Evolutionary conservation across 2,888 invertebrate species (phyloP).

Genomic region (Neoaliturus tenellus): DNA sequence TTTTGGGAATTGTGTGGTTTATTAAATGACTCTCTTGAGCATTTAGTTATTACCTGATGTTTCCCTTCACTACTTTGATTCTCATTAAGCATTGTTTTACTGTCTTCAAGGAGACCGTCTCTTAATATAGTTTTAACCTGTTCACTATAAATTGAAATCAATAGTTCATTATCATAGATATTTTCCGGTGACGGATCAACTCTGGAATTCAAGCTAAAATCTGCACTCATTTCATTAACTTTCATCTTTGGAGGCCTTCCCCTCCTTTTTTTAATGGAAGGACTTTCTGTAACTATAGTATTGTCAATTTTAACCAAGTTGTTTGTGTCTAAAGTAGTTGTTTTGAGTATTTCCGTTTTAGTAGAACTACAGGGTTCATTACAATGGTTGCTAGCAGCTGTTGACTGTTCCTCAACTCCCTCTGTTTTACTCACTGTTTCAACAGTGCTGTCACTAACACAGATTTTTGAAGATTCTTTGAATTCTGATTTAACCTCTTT

Average conservation of each 20-base stretch:
- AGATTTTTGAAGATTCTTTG: too few relatives aligned
- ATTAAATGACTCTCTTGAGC: not conserved
- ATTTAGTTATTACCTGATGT: not conserved
- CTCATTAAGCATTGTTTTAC: not conserved
- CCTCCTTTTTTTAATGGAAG: not conserved
- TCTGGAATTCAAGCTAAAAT: not conserved
- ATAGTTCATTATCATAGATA: not conserved
- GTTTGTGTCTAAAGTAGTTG: not conserved
- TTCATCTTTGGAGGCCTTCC: slow-evolving; percentile 16
- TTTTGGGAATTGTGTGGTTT: not conserved
- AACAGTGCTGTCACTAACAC: not conserved
- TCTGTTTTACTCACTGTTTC: not conserved
- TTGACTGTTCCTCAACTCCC: not conserved
- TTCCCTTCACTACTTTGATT: not conserved
- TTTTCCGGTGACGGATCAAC: not conserved
- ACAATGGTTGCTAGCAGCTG: not conserved
- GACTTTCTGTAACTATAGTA: not conserved
- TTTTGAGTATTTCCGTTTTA: not conserved
- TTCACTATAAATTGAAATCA: slow-evolving; percentile 17
- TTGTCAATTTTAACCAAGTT: not conserved
- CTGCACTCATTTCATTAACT: not conserved
- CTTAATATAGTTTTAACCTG: not conserved
- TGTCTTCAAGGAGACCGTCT: not conserved
- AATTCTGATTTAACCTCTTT: not conserved
- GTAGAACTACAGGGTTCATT: not conserved